phyloP scores from a whole-genome alignment of 2,113 vertebrate species.

The Pollachius pollachius region DNA sequence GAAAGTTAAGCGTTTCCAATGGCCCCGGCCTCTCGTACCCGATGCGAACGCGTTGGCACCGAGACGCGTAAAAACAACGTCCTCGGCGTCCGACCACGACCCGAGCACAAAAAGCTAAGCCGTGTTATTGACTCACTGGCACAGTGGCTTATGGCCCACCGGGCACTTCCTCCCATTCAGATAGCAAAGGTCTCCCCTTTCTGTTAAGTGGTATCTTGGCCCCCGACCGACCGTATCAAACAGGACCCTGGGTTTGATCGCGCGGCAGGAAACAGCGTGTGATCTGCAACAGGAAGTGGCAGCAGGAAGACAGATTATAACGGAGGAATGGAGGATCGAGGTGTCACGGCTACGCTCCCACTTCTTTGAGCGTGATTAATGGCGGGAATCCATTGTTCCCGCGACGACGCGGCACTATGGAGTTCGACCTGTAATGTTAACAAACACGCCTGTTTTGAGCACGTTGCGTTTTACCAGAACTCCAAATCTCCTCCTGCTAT shows the following conservation, averaged over 20 bases:
- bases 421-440: conserved; percentile 8
- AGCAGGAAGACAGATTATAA: conserved; percentile 68
- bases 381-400: conserved; percentile 31
- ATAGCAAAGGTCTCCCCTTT: conserved; percentile 64
- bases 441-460: conserved; percentile 24
- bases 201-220: conserved; percentile 64
- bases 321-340: conserved; percentile 46
- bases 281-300: conserved; percentile 58
- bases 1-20: conserved; percentile 3
- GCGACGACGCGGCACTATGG: neutral
- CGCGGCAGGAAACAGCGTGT: conserved; percentile 49
- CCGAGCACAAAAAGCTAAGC: conserved; percentile 29
- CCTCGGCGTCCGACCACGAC: conserved; percentile 13
- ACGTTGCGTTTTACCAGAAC: neutral
- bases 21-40: conserved; percentile 35
- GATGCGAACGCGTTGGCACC: conserved; percentile 36
- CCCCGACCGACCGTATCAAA: neutral
- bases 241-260: conserved; percentile 34
- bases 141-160: conserved; percentile 47
- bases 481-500: neutral
- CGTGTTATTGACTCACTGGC: conserved; percentile 36
- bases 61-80: conserved; percentile 42
- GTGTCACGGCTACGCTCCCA: conserved; percentile 40
- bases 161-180: conserved; percentile 76
- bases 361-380: conserved; percentile 34